Conservation (phyloP, 2,888 invertebrate species). For the Pollenia labialis region DNA sequence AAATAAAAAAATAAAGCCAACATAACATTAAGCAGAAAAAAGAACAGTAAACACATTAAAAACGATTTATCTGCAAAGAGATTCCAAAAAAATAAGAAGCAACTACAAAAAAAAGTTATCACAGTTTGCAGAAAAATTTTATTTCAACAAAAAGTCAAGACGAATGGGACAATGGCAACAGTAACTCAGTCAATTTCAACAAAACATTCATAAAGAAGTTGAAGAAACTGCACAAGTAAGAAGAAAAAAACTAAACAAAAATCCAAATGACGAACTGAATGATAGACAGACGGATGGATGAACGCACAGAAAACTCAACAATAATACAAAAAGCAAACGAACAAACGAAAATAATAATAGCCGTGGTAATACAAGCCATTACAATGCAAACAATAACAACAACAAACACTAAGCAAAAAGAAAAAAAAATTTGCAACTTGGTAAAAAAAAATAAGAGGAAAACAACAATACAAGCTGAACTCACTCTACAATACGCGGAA, state of each 20-base stretch:
- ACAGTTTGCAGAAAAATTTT: conserved; percentile 22
- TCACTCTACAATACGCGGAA: conserved; percentile 67
- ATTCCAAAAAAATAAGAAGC: conserved; percentile 49
- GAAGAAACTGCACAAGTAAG: conserved; percentile 32
- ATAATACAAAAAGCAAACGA: conserved; percentile 34
- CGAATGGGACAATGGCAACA: conserved; percentile 70
- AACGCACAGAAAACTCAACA: conserved; percentile 45
- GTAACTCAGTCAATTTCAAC: conserved; percentile 72
- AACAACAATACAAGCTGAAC: conserved; percentile 33
- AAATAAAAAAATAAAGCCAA: conserved; percentile 28
- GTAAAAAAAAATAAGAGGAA: conserved; percentile 6
- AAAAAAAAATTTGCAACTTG: conserved; percentile 19
- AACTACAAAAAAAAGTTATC: conserved; percentile 23
- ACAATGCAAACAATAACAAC: conserved; percentile 60
- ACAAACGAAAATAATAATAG: conserved; percentile 61
- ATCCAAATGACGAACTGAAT: conserved; percentile 68
- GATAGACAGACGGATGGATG: conserved; percentile 62
- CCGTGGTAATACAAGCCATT: conserved; percentile 64
- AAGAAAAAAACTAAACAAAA: conserved; percentile 24
- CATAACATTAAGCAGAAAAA: conserved; percentile 46
- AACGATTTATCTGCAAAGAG: conserved; percentile 71
- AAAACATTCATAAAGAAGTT: conserved; percentile 53
- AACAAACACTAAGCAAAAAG: conserved; percentile 31
- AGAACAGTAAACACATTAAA: conserved; percentile 73
- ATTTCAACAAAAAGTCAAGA: conserved; percentile 52